Evolutionary conservation across 2,113 vertebrate species (phyloP).

Genomic region (Callithrix jacchus): DNA sequence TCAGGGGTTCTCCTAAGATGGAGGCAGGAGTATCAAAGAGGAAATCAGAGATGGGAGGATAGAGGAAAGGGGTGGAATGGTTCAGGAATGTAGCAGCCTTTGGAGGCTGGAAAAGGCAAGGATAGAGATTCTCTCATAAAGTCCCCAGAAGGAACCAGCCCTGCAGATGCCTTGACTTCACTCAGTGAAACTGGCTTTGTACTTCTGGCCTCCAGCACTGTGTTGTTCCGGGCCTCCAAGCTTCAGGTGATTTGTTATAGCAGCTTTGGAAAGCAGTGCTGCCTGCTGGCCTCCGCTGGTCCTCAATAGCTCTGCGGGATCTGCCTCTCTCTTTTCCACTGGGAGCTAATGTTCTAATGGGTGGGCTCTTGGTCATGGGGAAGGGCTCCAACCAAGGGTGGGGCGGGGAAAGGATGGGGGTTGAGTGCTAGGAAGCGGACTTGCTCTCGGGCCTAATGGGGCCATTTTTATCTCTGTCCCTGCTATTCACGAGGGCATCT

Average conservation of each 20-base stretch:
- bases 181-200: neutral
- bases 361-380: fast-evolving
- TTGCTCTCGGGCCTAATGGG: neutral
- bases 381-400: neutral
- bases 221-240: neutral
- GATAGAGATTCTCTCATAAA: neutral
- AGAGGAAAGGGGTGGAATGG: too few relatives aligned
- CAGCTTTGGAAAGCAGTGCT: neutral
- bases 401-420: neutral
- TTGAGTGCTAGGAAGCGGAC: neutral
- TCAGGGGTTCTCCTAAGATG: neutral
- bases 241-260: neutral
- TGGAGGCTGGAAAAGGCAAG: neutral
- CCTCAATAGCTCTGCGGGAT: too few relatives aligned
- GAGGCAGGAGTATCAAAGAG: neutral
- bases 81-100: fast-evolving
- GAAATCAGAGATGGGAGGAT: too few relatives aligned
- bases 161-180: neutral
- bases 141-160: neutral
- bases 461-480: neutral
- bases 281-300: neutral
- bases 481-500: neutral
- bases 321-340: neutral
- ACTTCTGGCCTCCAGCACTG: neutral
- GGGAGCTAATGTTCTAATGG: fast-evolving